Evolutionary conservation across 2,113 vertebrate genomes (phyloP), one percentile per base, ranked within the genome.

Genomic region (Gopherus evgoodei): DNA sequence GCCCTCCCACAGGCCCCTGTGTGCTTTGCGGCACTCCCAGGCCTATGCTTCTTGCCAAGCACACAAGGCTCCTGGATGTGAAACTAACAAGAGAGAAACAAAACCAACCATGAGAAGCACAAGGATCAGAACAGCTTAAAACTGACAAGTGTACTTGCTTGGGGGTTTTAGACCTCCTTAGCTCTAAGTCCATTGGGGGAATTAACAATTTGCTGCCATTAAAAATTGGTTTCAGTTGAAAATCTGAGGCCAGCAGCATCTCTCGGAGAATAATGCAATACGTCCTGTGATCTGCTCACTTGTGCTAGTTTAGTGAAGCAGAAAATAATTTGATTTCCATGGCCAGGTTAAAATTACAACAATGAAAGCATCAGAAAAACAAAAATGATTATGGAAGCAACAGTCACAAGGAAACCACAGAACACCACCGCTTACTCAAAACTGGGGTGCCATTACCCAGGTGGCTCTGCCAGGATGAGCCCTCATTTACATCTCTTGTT

Each of bases 291-390:
- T 65, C 72, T 56, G 56, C 75, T 84, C 57, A 49, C 81, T 54
- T 83, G 38, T 59, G 50, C 31, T 42, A 21, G 59, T 80, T 56
- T 75, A 93, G 87, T 2, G n/a, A 86, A 93, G 76, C 44, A 86
- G 91, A 81, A 89, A 86, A 81, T 81, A 85, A 59, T 50, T 80
- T 38, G 19, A 81, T 93, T 93, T 89, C 80, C 59, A 93, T 76
- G 89, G 91, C 86, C 69, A 54, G 31, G 57, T 83, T 72, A 80
- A 89, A 35, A 52, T 44, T 38, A 53, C 57, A 80, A 62, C 59
- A 62, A 80, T 72, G 75, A 89, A 93, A 59, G 59, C 59, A 88
- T 53, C 25, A 75, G 29, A 35, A 49, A 52, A 52, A 52, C 25
- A 80, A 83, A 49, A 65, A 42, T 29, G 24, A 72, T 35, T 57